These are phyloP conservation scores for Spisula subtruncata DNA, from an alignment of 2,888 invertebrate genomes.

Conservation along the genomic window DNA sequence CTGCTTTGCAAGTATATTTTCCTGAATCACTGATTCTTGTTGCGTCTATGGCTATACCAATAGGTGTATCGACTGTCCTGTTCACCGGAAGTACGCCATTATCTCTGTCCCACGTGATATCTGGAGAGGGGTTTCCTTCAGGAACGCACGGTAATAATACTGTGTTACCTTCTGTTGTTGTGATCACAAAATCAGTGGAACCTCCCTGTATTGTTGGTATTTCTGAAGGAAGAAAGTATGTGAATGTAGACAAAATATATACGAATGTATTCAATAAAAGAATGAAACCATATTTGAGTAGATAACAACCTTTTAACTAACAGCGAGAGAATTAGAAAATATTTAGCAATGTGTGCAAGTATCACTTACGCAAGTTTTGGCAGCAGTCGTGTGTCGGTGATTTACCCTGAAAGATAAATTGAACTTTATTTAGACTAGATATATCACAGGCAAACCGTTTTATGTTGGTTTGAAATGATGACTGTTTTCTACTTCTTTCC, in stretches of 20 bases:
- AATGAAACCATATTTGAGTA: no score
- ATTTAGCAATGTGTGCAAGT: background rate
- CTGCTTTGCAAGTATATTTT: constrained; percentile 61
- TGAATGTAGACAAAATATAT: background rate
- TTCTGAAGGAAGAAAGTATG: constrained; percentile 33
- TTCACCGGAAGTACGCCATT: constrained; percentile 54
- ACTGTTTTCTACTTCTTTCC: no score
- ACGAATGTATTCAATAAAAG: no score
- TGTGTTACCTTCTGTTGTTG: constrained; percentile 62
- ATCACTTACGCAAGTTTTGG: constrained; percentile 58
- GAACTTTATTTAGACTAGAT: no score
- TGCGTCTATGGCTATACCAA: constrained; percentile 60
- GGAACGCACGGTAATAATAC: constrained; percentile 60
- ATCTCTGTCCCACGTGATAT: constrained; percentile 62
- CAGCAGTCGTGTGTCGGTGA: constrained; percentile 51
- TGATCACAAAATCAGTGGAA: constrained; percentile 43
- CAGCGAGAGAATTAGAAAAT: background rate
- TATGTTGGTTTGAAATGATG: no score
- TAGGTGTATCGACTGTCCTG: constrained; percentile 54
- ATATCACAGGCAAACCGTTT: no score
- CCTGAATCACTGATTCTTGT: constrained; percentile 55
- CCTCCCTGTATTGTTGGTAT: constrained; percentile 60
- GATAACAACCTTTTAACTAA: no score
- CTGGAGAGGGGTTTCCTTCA: constrained; percentile 55
- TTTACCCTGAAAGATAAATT: constrained; percentile 38